Conservation (phyloP, 2,113 vertebrate genomes). For the Emydocephalus ijimae region DNA sequence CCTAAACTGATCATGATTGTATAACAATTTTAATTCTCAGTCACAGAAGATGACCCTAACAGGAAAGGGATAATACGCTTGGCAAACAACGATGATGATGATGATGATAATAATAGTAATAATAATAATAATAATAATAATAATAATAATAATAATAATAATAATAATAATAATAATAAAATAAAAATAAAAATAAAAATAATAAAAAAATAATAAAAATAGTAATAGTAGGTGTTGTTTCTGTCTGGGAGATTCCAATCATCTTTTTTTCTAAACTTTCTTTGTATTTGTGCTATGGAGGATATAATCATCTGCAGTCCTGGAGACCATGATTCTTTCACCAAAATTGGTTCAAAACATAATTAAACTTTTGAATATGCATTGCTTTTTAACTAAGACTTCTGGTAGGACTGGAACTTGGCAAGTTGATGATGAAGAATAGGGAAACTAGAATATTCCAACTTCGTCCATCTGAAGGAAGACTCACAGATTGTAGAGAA, state of each 20-base stretch:
- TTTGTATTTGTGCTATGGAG: background rate
- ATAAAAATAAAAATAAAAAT: too few species aligned
- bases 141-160: background rate
- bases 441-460: background rate
- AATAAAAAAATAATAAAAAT: too few species aligned
- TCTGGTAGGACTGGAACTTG: background rate
- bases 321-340: background rate
- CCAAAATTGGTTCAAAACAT: background rate
- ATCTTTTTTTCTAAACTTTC: background rate
- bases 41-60: background rate
- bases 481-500: background rate
- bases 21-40: background rate
- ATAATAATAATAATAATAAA: too few species aligned
- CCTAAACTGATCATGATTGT: background rate
- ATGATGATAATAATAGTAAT: accelerated
- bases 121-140: too few species aligned
- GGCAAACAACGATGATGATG: too few species aligned
- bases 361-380: background rate
- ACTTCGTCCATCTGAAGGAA: background rate
- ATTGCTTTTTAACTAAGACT: background rate
- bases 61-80: background rate
- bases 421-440: background rate
- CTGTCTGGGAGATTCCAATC: background rate
- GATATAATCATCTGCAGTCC: background rate
- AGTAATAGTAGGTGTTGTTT: background rate